Evolutionary conservation across 2,888 invertebrate genomes (phyloP).

Genomic region (Leptarthrus brevirostris): DNA sequence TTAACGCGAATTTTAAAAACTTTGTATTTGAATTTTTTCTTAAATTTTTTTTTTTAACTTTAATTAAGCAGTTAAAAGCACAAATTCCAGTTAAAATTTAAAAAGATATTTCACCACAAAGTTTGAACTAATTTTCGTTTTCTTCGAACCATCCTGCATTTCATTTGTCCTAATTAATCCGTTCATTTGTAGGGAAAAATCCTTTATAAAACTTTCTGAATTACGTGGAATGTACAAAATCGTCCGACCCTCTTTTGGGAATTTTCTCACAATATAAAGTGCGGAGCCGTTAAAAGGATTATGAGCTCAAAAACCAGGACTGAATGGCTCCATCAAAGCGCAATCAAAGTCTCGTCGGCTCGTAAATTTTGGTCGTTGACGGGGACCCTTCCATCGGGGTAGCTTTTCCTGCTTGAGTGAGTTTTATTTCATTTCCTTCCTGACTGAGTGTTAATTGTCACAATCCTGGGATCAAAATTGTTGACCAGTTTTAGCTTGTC

Average conservation of each 20-base stretch:
- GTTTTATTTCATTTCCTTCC: constrained; percentile 10
- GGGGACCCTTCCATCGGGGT: not conserved
- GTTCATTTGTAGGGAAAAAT: not conserved
- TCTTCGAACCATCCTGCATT: not conserved
- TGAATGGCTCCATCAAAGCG: constrained; percentile 26
- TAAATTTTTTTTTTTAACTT: too few relatives aligned
- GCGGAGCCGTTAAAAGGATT: not conserved
- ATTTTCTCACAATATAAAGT: not conserved
- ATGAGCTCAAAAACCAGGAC: constrained; percentile 13
- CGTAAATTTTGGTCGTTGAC: constrained; percentile 13
- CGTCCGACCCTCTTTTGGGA: too few relatives aligned
- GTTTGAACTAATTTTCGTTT: too few relatives aligned
- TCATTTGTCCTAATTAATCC: not conserved
- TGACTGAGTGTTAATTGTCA: constrained; percentile 18
- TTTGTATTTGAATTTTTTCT: too few relatives aligned
- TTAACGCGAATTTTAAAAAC: too few relatives aligned
- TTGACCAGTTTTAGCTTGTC: constrained; percentile 11
- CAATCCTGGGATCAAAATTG: constrained; percentile 27
- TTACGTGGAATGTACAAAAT: not conserved
- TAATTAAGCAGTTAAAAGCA: too few relatives aligned
- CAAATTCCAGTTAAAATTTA: too few relatives aligned
- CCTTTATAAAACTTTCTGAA: not conserved
- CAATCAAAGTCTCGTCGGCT: constrained; percentile 23
- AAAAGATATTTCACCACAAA: too few relatives aligned
- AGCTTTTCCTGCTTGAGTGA: constrained; percentile 12